A percentile compares a stretch with the other conserved stretches of the same genome.
Evolutionary conservation across 1,140 invertebrate species (phyloP).

Genomic region (Heliconius nattereri): DNA sequence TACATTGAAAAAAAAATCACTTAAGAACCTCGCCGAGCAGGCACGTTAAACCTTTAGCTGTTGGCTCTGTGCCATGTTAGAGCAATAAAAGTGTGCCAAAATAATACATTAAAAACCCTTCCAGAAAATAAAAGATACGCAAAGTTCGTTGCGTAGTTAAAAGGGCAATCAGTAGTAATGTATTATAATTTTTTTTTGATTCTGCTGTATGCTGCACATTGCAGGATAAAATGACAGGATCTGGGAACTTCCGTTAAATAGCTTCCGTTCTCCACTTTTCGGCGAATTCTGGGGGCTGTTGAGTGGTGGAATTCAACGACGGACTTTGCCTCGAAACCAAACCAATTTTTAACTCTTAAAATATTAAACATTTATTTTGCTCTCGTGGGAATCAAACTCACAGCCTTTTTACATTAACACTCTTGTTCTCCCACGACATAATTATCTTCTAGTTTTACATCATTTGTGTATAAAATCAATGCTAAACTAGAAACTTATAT

Average conservation of each 20-base stretch:
- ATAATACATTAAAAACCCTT: slow-evolving; percentile 73
- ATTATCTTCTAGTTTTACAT: slow-evolving; percentile 6
- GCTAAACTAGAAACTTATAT: background rate
- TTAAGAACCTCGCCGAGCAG: slow-evolving; percentile 64
- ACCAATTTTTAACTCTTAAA: too few species aligned
- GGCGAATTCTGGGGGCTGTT: too few species aligned
- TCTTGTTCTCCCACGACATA: background rate
- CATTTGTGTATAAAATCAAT: too few species aligned
- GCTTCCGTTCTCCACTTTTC: too few species aligned
- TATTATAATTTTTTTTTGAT: slow-evolving; percentile 13
- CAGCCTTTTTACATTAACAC: too few species aligned
- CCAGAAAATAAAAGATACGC: slow-evolving; percentile 57
- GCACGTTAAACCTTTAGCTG: slow-evolving; percentile 69
- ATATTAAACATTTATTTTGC: too few species aligned
- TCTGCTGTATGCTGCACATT: too few species aligned
- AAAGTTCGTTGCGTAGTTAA: slow-evolving; percentile 24
- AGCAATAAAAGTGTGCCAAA: slow-evolving; percentile 67
- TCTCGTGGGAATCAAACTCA: too few species aligned
- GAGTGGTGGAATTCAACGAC: too few species aligned
- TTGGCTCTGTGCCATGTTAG: slow-evolving; percentile 62
- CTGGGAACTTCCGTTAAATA: too few species aligned
- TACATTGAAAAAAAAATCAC: slow-evolving; percentile 65
- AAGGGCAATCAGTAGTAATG: slow-evolving; percentile 34
- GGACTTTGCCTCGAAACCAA: too few species aligned
- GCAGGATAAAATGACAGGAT: too few species aligned